These are phyloP conservation scores for Catagonus wagneri DNA, from an alignment of 2,113 vertebrate species.

Conservation along the genomic window DNA sequence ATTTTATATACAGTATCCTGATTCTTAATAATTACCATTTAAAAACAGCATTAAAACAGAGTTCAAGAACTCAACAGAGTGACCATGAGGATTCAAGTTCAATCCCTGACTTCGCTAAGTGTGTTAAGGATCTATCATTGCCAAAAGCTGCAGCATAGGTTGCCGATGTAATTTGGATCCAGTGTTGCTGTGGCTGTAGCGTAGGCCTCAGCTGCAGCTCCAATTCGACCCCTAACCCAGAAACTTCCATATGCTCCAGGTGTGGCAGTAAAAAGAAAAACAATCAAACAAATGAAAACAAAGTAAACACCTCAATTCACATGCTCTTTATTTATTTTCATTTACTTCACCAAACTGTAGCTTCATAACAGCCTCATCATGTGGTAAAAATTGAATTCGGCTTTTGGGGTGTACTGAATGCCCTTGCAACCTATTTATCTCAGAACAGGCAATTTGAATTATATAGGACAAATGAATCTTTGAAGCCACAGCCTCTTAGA, in stretches of 20 bases:
- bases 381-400: background rate
- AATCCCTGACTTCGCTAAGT: too few species aligned
- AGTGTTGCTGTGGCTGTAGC: too few species aligned
- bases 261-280: too few species aligned
- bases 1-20: background rate
- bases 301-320: background rate
- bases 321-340: constrained; percentile 55
- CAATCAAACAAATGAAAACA: too few species aligned
- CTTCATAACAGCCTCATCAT: constrained; percentile 31
- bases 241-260: too few species aligned
- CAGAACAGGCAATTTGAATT: constrained; percentile 42
- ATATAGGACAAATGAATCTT: constrained; percentile 50
- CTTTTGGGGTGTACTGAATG: constrained; percentile 8
- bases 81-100: too few species aligned
- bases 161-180: too few species aligned
- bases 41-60: background rate
- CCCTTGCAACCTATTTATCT: constrained; percentile 52
- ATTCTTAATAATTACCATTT: constrained; percentile 36
- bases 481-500: constrained; percentile 28
- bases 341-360: background rate
- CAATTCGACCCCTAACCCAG: too few species aligned
- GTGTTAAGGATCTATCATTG: too few species aligned
- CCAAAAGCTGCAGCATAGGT: too few species aligned
- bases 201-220: too few species aligned
- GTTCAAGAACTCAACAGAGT: too few species aligned